A percentile compares a stretch with the other conserved stretches of the same genome.
Conservation (phyloP, 2,113 vertebrate species). For the Pseudorasbora parva region DNA sequence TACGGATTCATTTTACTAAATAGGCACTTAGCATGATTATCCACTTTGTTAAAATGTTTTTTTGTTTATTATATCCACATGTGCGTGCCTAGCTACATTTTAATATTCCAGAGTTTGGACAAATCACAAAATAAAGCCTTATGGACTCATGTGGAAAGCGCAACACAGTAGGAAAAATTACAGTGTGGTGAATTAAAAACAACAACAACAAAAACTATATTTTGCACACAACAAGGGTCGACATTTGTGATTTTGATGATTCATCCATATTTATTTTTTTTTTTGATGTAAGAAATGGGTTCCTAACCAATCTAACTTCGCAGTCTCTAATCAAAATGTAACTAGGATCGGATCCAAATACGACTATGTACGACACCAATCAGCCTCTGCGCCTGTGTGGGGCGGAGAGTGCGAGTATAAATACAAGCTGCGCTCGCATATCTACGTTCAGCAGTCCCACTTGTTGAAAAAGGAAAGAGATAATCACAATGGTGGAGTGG, state of each 20-base stretch:
- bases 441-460: background rate
- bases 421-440: constrained; percentile 6
- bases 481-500: constrained; percentile 61
- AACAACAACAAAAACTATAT: too few species aligned
- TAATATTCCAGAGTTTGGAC: background rate
- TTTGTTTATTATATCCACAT: too few species aligned
- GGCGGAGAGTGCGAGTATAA: constrained; percentile 33
- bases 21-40: background rate
- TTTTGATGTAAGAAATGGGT: background rate
- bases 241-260: background rate
- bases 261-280: background rate
- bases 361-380: background rate
- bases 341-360: constrained; percentile 7
- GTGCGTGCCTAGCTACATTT: too few species aligned
- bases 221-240: background rate
- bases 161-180: too few species aligned
- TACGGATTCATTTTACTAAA: background rate
- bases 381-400: background rate
- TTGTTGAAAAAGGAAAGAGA: constrained; percentile 10
- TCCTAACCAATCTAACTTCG: background rate
- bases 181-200: too few species aligned
- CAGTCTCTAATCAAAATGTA: background rate
- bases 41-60: too few species aligned
- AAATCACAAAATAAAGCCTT: background rate
- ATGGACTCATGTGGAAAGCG: background rate